These are phyloP conservation scores for Drosophila monieri DNA, from an alignment of 2,888 invertebrate species.

Conservation along the genomic window DNA sequence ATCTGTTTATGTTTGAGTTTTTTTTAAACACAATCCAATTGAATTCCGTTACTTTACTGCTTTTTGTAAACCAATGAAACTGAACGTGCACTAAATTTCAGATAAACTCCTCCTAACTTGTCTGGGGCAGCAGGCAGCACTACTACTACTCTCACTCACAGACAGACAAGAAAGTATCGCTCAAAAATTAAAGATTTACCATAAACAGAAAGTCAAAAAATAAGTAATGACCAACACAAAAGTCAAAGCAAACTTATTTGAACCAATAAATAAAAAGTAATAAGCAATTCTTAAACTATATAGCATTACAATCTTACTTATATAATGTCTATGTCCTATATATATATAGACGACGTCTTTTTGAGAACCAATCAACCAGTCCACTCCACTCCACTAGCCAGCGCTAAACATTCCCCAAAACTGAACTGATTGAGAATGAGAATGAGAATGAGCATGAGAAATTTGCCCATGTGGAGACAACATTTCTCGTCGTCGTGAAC, in stretches of 20 bases:
- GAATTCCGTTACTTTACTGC: conserved; percentile 55
- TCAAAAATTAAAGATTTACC: conserved; percentile 45
- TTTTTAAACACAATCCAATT: conserved; percentile 46
- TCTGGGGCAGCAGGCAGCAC: conserved; percentile 81
- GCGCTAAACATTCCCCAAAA: conserved; percentile 67
- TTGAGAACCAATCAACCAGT: conserved; percentile 60
- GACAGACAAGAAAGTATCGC: conserved; percentile 69
- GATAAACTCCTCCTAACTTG: conserved; percentile 83
- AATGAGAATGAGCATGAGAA: conserved; percentile 55
- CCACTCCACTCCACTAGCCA: conserved; percentile 68
- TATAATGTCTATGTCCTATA: conserved; percentile 47
- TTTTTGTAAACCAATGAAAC: conserved; percentile 75
- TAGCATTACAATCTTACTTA: conserved; percentile 44
- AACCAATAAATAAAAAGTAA: conserved; percentile 56
- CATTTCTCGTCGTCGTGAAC: conserved; percentile 68
- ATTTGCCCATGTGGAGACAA: conserved; percentile 69
- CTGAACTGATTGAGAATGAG: conserved; percentile 39
- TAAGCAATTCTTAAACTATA: conserved; percentile 51
- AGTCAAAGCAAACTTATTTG: conserved; percentile 32
- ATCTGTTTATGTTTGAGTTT: conserved; percentile 68
- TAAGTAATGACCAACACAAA: conserved; percentile 57
- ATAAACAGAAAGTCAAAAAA: conserved; percentile 32
- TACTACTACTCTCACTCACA: conserved; percentile 72
- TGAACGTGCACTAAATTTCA: conserved; percentile 84
- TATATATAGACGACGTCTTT: conserved; percentile 49